Percentiles rank a stretch among this genome's conserved stretches.
phyloP scores from a whole-genome alignment of 1,140 invertebrate species.

The Armadillidium nasatum region DNA sequence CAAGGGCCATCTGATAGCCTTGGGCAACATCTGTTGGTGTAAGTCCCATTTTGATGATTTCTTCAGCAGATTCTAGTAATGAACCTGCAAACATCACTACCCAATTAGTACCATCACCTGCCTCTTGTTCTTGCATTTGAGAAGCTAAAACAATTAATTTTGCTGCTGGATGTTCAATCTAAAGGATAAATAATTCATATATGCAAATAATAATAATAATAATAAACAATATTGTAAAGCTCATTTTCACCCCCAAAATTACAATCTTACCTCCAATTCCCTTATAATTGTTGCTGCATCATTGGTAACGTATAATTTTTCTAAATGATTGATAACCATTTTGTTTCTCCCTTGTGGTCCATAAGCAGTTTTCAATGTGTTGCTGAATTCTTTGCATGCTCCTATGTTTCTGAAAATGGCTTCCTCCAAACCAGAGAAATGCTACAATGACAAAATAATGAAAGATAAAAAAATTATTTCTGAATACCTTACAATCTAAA shows the following conservation, averaged over 20 bases:
- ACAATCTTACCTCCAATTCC: conserved; percentile 70
- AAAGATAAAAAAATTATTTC: not conserved
- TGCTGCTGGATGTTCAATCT: conserved; percentile 95
- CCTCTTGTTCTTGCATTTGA: conserved; percentile 97
- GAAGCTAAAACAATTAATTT: conserved; percentile 92
- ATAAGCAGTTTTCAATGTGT: conserved; percentile 88
- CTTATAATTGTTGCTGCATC: conserved; percentile 97
- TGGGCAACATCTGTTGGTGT: conserved; percentile 91
- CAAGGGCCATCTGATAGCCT: conserved; percentile 86
- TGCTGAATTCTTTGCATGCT: conserved; percentile 91
- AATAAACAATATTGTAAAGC: too few relatives aligned
- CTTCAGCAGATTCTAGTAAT: conserved; percentile 84
- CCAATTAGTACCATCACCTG: conserved; percentile 98
- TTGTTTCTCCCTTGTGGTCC: conserved; percentile 99
- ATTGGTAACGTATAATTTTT: conserved; percentile 97
- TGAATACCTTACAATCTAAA: conserved; percentile 14
- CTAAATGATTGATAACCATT: conserved; percentile 98
- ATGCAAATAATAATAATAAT: too few relatives aligned
- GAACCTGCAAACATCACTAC: conserved; percentile 92
- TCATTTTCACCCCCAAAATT: too few relatives aligned
- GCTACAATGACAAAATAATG: conserved; percentile 50
- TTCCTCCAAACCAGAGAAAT: conserved; percentile 94
- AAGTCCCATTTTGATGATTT: conserved; percentile 85
- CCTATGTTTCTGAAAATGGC: conserved; percentile 90
- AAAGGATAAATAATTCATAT: conserved; percentile 17